A percentile compares a stretch with the other conserved stretches of the same genome.
These are phyloP conservation scores for Brotogeris chrysoptera DNA, from an alignment of 2,797 vertebrate species.

Conservation along the genomic window DNA sequence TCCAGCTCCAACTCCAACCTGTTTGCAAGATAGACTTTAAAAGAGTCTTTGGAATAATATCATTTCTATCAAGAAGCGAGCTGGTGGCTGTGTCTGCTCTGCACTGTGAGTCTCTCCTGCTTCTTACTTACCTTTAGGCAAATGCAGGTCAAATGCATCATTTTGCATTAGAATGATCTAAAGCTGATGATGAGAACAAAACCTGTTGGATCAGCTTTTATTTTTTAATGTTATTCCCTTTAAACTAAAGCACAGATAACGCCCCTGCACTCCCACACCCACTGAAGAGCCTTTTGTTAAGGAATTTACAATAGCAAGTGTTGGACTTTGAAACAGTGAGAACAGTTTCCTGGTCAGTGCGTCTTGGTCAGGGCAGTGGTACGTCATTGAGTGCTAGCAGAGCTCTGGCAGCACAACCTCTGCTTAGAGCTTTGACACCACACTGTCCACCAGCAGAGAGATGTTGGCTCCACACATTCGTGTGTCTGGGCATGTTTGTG, in stretches of 20 bases:
- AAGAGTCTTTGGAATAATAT: neutral
- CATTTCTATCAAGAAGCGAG: neutral
- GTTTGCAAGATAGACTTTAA: neutral
- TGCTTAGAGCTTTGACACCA: no score
- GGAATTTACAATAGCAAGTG: neutral
- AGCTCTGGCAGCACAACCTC: neutral
- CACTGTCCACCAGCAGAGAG: neutral
- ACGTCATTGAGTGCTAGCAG: neutral
- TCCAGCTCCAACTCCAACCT: neutral
- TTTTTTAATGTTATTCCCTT: neutral
- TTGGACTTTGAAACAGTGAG: neutral
- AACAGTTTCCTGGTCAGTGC: neutral
- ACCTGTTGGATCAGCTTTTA: neutral
- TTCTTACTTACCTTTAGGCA: neutral
- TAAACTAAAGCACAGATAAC: neutral
- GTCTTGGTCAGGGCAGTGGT: rapidly evolving
- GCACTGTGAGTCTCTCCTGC: neutral
- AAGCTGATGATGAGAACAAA: neutral
- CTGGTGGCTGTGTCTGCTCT: neutral
- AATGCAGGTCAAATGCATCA: neutral
- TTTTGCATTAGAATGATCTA: no score
- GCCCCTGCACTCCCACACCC: neutral
- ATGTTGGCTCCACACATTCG: neutral
- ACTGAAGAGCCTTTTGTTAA: neutral
- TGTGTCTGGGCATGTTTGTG: neutral